Evolutionary conservation across 2,888 invertebrate species (phyloP), one percentile per base, ranked within the genome.

Genomic region (Deladenus siricidicola): DNA sequence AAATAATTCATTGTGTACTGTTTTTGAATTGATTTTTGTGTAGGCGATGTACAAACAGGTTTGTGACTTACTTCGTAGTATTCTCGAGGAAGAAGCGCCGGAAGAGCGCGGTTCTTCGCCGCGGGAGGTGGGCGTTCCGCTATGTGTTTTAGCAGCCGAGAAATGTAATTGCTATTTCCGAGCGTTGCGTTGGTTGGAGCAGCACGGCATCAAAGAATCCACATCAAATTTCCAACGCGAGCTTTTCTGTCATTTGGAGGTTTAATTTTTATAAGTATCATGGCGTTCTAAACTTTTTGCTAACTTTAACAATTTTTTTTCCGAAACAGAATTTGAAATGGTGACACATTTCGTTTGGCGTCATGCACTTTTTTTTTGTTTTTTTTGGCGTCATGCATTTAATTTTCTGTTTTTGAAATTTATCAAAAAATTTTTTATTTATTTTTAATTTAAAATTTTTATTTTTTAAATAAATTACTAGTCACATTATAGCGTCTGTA

Each of bases 181-280:
- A 10, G 48, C 57, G 3, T 8, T 57, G 23, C 47, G 48, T 17
- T 57, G 57, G 57, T 49, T 57, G 21, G 57, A 57, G n/a, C 57
- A 57, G 14, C 49, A 49, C 26, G 57, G 47, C 2, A 53, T 53
- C 21, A 8, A 10, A 50, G 29, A n/a, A 28, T 44, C 43, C 17
- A n/a, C n/a, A 14, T 21, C 53, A 19, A 17, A n/a, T 19, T 57
- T 57, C 17, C 47, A 29, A 39, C 47, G 49, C 4, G 49, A 57
- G 30, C 49, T 34, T 30, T 57, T 29, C 21, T 57, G 26, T 48
- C 26, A 28, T 30, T 34, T 57, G 10, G 57, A 57, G 57, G 57
- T 29, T 10, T 10, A 10, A 34, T 34, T 10, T 34, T 34, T 34
- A 34, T 6, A 10, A n/a, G n/a, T n/a, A n/a, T n/a, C n/a, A n/a